Evolutionary conservation across 1,140 invertebrate species (phyloP).

Genomic region (Cydia splendana): DNA sequence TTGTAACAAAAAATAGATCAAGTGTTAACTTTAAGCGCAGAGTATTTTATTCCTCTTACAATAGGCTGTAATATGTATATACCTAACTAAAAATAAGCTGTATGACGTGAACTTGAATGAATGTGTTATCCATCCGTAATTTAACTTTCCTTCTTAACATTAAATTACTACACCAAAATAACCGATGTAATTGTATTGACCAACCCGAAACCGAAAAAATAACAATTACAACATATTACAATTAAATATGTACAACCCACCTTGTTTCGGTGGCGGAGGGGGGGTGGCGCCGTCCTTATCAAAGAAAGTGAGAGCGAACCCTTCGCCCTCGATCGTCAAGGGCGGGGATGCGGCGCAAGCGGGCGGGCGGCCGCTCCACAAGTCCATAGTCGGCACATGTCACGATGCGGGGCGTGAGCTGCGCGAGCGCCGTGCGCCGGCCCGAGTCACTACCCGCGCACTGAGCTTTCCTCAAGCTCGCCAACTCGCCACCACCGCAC

Average conservation of each 20-base stretch:
- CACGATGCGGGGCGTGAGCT: conserved; percentile 30
- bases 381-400: conserved; percentile 64
- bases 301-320: conserved; percentile 58
- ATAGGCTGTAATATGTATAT: too few relatives aligned
- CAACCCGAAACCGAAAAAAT: neutral
- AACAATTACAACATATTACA: conserved; percentile 11
- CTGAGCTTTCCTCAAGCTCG: conserved; percentile 53
- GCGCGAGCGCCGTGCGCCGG: conserved; percentile 39
- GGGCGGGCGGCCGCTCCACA: conserved; percentile 59
- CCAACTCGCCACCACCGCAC: conserved; percentile 44
- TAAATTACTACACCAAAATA: neutral
- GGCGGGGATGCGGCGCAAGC: conserved; percentile 56
- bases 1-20: too few relatives aligned
- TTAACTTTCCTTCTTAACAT: neutral
- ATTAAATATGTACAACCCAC: conserved; percentile 57
- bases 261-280: conserved; percentile 52
- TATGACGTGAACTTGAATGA: too few relatives aligned
- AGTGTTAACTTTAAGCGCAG: too few relatives aligned
- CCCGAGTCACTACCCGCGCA: conserved; percentile 49
- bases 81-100: too few relatives aligned
- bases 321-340: conserved; percentile 49
- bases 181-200: neutral
- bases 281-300: conserved; percentile 50
- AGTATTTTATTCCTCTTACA: too few relatives aligned
- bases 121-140: too few relatives aligned